Percentiles rank a stretch among this genome's conserved stretches.
These are phyloP conservation scores for Rugalucina vietnamica DNA, from an alignment of 2,888 invertebrate species.

Conservation along the genomic window DNA sequence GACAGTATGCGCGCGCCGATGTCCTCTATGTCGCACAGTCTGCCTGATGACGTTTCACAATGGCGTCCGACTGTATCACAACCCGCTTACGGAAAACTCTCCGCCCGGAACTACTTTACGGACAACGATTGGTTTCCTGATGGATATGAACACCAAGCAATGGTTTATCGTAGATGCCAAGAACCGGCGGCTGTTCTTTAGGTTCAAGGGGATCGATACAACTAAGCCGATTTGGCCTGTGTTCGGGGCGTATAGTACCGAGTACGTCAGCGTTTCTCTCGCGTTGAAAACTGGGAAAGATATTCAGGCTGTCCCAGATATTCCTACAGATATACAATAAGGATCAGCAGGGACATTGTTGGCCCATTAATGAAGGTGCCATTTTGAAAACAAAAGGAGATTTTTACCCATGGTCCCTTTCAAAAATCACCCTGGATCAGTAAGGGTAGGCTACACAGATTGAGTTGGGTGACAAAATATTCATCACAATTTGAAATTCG, in stretches of 20 bases:
- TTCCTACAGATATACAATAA: conserved; percentile 56
- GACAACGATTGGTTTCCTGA: conserved; percentile 66
- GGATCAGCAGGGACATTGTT: background rate
- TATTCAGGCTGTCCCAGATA: conserved; percentile 64
- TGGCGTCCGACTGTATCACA: conserved; percentile 65
- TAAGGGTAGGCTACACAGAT: too few species aligned
- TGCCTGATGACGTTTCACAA: conserved; percentile 69
- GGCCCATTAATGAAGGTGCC: background rate
- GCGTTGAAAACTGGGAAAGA: conserved; percentile 65
- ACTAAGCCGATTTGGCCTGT: conserved; percentile 67
- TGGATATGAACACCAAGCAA: conserved; percentile 64
- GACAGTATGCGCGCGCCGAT: conserved; percentile 66
- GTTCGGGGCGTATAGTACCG: conserved; percentile 69
- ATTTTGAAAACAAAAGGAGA: too few species aligned
- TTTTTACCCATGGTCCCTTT: too few species aligned
- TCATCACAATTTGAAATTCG: too few species aligned
- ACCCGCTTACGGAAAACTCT: conserved; percentile 61
- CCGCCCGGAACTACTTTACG: conserved; percentile 67
- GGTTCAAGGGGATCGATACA: conserved; percentile 65
- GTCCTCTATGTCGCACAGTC: conserved; percentile 68
- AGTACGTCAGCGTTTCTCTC: conserved; percentile 62
- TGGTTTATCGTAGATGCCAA: conserved; percentile 67
- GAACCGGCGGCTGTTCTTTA: conserved; percentile 60
- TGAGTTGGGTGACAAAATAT: too few species aligned
- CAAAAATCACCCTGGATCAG: too few species aligned